Evolutionary conservation across 2,888 invertebrate species (phyloP).

Genomic region (Euproctis similis): DNA sequence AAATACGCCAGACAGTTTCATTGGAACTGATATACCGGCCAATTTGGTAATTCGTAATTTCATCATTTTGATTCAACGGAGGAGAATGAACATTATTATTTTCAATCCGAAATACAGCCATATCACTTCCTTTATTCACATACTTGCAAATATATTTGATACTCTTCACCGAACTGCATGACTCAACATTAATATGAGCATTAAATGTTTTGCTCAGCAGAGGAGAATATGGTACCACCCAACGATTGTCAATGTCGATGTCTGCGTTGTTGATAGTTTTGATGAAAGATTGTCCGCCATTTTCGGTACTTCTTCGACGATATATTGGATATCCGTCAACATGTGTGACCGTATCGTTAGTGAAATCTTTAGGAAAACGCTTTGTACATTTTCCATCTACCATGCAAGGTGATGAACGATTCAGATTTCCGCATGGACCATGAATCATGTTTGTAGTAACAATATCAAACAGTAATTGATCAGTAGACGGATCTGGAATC

Average conservation of each 20-base stretch:
- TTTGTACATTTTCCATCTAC: conserved; percentile 2
- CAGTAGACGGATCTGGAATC: conserved; percentile 23
- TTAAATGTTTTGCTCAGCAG: conserved; percentile 12
- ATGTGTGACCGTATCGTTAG: not conserved
- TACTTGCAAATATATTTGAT: conserved; percentile 23
- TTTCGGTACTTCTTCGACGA: not conserved
- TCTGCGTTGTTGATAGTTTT: conserved; percentile 9
- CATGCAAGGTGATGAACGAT: conserved; percentile 5
- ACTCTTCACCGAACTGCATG: conserved; percentile 8
- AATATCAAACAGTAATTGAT: conserved; percentile 24
- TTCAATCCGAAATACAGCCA: conserved; percentile 10
- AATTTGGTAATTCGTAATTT: conserved; percentile 3
- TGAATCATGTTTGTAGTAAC: conserved; percentile 7
- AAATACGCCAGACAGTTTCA: conserved; percentile 4
- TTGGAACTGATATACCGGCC: conserved; percentile 1
- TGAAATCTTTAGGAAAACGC: not conserved
- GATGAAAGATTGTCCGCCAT: conserved; percentile 11
- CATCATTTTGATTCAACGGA: conserved; percentile 5
- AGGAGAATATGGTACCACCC: conserved; percentile 17
- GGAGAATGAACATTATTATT: conserved; percentile 9
- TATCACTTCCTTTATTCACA: conserved; percentile 33
- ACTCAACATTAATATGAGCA: conserved; percentile 14
- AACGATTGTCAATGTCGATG: conserved; percentile 16
- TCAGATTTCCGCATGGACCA: conserved; percentile 1
- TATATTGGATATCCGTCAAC: conserved; percentile 5